Evolutionary conservation across 1,140 invertebrate genomes (phyloP), one percentile per base, ranked within the genome.

Genomic region (Centruroides vittatus): DNA sequence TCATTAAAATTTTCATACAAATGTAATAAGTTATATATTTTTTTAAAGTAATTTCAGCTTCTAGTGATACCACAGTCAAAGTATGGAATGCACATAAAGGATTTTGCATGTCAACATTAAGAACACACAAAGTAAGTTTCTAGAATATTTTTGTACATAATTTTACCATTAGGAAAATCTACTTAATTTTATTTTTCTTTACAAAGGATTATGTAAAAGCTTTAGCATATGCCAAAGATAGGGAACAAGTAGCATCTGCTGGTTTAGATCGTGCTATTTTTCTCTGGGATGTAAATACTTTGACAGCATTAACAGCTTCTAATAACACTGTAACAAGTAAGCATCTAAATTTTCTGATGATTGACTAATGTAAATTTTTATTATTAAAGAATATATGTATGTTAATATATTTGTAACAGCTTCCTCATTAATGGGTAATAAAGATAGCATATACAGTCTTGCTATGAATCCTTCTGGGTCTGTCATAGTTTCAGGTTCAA

Each of bases 41-140:
- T 66, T 60, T 73, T 78, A 81, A 59, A 93, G 89, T 99, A 67
- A 98, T 99, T 72, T 98, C 95, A 60, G 96, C 95, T 4, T 98
- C 94, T 70, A 96, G 92, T 66, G 97, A 99, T 74, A 98, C 95
- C 50, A 99, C 96, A 48, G 93, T 99, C 0, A 99, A 99, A 80
- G 91, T 99, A 57, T 99, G 96, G 97, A 99, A 98, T 78, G 93
- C 94, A 12, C 92, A 96, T 65, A 98, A 98, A 82, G 95, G 94
- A n/a, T 97, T 97, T 72, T 97, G 93, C 73, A 93, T 97, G 90
- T 96, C 92, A 0, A 97, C 93, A 3, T 76, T 99, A 65, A 78
- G 95, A 63, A 98, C 95, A 46, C 96, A 99, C 73, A 96, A 96
- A 70, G 78, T 77, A 68, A 62, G 34, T 67, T 55, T 41, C 5